A percentile compares a stretch with the other conserved stretches of the same genome.
These are phyloP conservation scores for Pedionomus torquatus DNA, from an alignment of 2,113 vertebrate species.

Conservation along the genomic window DNA sequence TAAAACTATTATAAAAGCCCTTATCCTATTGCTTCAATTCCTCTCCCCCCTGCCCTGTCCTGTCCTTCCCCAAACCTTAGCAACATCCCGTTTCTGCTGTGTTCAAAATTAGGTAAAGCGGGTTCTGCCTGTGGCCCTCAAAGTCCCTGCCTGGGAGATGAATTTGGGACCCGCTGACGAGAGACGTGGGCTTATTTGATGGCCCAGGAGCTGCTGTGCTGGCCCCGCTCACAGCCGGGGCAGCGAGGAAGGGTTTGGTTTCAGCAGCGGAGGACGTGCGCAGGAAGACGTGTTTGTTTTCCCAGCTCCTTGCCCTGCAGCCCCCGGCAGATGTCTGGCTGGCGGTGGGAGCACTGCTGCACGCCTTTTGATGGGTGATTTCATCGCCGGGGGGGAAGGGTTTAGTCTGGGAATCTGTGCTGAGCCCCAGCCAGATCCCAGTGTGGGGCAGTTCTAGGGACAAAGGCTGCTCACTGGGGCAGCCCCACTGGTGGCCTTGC, in stretches of 20 bases:
- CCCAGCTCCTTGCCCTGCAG: neutral
- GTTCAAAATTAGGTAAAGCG: neutral
- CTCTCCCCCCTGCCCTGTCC: neutral
- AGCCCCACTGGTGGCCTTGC: neutral
- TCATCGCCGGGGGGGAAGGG: neutral
- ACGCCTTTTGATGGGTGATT: neutral
- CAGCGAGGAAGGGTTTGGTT: neutral
- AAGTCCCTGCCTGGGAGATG: neutral
- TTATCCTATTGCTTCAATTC: neutral
- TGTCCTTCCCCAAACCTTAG: neutral
- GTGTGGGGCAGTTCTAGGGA: neutral
- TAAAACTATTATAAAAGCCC: neutral
- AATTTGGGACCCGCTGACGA: neutral
- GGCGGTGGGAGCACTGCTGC: neutral
- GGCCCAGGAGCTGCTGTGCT: neutral
- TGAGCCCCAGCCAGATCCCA: neutral
- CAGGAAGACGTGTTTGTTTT: neutral
- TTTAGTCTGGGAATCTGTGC: neutral
- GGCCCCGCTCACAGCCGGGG: rapidly evolving
- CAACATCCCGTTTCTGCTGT: neutral
- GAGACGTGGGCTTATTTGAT: neutral
- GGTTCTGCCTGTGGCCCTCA: neutral
- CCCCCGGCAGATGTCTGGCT: neutral
- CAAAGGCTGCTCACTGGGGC: neutral
- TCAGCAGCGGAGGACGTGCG: rapidly evolving